A percentile compares a stretch with the other conserved stretches of the same genome.
Conservation (phyloP, 2,113 vertebrate species). For the Aptenodytes forsteri region DNA sequence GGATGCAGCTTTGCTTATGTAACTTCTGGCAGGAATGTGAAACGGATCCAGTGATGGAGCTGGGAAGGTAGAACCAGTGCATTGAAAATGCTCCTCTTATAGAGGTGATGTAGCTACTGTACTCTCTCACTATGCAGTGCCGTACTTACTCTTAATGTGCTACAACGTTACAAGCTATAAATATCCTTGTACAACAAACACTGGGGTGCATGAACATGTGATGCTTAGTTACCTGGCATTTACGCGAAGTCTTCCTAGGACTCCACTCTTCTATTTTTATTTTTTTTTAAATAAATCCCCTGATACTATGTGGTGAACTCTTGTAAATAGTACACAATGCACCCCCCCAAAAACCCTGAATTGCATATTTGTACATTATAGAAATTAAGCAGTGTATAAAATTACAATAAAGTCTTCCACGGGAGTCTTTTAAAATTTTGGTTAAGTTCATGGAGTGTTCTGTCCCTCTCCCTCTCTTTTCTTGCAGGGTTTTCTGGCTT, state of each 20-base stretch:
- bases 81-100: conserved; percentile 38
- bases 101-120: conserved; percentile 38
- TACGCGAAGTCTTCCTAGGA: conserved; percentile 25
- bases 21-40: neutral
- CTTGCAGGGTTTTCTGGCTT: neutral
- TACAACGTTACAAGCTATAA: neutral
- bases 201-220: neutral
- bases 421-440: neutral
- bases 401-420: conserved; percentile 72
- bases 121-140: neutral
- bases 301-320: conserved; percentile 39
- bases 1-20: neutral
- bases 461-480: neutral
- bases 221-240: neutral
- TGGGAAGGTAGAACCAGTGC: neutral
- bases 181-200: neutral
- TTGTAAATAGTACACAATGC: conserved; percentile 74
- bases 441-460: neutral
- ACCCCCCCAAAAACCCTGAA: neutral
- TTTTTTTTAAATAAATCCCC: neutral
- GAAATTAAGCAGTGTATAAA: conserved; percentile 58
- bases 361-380: conserved; percentile 68
- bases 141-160: neutral
- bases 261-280: neutral
- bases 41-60: neutral